Base-by-base conservation (phyloP, 2,113 vertebrate species). In the Tupaia tana region DNA sequence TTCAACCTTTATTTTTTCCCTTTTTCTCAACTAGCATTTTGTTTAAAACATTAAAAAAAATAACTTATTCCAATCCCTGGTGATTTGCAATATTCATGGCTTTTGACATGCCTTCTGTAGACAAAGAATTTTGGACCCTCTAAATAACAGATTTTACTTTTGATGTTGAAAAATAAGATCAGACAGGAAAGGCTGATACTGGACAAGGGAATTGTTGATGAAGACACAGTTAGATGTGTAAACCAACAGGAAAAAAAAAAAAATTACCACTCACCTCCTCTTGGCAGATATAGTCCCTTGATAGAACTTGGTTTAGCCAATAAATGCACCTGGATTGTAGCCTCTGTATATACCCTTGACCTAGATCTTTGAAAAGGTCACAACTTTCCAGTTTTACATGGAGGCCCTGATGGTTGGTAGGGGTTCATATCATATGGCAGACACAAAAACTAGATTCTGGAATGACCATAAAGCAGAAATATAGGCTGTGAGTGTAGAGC, bases 21-120 rank as follows among this genome's bases (percentile, higher is more conserved):
- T 43, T 93, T 93, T 27, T 25, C 27, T 92, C 58, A 85, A 25
- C 11, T 54, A 58, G 31, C 12, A 85, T 90, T 90, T 90, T 71
- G 56, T 80, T 66, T 80, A 52, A 79, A 43, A 86, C 27, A 70
- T 16, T n/a, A n/a, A 85, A 25, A 87, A 89, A 84, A 91, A 71
- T 29, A 86, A 83, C 25, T 69, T 56, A 90, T 34, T 20, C 66
- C 56, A 54, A 84, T 29, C 18, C 9, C 7, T n/a, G 8, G 88
- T 81, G 52, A 80, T 73, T 75, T 79, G 89, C 74, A 29, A 89
- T 86, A 82, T 86, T 82, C 93, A 91, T 15, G 61, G 56, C 12
- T 5, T 86, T 93, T 16, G 54, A 25, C 61, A 95, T 73, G 87
- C 70, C 64, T 84, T 24, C 9, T 19, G 18, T 22, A 64, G 31